Evolutionary conservation across 2,888 invertebrate genomes (phyloP), one percentile per base, ranked within the genome.

Genomic region (Pseudeuparius sepicola): DNA sequence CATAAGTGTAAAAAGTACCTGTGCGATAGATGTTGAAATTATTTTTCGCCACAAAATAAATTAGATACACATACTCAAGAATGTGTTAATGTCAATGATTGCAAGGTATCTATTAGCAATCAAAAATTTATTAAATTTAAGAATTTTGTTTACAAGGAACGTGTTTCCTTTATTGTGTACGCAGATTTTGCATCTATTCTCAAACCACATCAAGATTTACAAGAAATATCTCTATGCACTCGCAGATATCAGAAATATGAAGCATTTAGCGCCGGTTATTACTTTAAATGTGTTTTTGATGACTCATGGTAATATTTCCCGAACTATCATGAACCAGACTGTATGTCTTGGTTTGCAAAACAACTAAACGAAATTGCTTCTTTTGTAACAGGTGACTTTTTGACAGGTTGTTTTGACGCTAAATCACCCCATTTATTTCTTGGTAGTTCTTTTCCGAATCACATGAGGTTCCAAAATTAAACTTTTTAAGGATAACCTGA

Each of bases 271-370:
- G 32, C 42, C 14, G 46, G 37, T 2, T 45, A 44, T 33, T 49
- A 47, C 31, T 26, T 48, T 3, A 41, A 49, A 29, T 50, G 49
- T 37, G 28, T 28, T 11, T 44, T 36, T 24, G 47, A 51, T 40
- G 40, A 46, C 11, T 14, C n/a, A 0, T 25, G 36, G 10, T 48
- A 40, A 7, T 31, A 38, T 16, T 44, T 35, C 17, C 9, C 34
- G 7, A 28, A 36, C 7, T 38, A 43, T 36, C 28, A n/a, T n/a
- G n/a, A n/a, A n/a, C n/a, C n/a, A n/a, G n/a, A n/a, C n/a, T n/a
- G n/a, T n/a, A n/a, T n/a, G n/a, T n/a, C n/a, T n/a, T n/a, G n/a
- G n/a, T n/a, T n/a, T n/a, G n/a, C n/a, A n/a, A n/a, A n/a, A n/a
- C n/a, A n/a, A n/a, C n/a, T n/a, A n/a, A n/a, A n/a, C n/a, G n/a